Evolutionary conservation across 2,113 vertebrate species (phyloP).

Genomic region (Lasiurus borealis): DNA sequence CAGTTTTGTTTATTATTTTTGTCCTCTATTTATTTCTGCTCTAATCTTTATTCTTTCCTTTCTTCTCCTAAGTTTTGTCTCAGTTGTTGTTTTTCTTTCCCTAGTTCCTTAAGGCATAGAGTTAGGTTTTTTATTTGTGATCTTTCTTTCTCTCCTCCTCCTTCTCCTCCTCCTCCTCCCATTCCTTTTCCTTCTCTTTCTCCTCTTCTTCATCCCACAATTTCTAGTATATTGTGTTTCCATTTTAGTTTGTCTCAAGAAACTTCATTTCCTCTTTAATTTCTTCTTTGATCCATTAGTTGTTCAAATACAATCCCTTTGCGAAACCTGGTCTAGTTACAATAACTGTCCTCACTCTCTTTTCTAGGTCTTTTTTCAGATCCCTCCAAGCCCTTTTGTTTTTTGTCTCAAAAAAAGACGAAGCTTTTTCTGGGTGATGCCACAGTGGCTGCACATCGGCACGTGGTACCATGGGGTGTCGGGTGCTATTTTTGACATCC

Average conservation of each 20-base stretch:
- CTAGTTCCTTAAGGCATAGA: background rate
- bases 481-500: background rate
- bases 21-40: background rate
- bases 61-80: background rate
- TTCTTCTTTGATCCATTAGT: background rate
- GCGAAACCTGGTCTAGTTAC: background rate
- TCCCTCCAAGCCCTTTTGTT: background rate
- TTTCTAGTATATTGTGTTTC: background rate
- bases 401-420: background rate
- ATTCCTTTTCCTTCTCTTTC: no score
- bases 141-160: background rate
- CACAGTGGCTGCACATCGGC: conserved; percentile 30
- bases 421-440: conserved; percentile 26
- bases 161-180: no score
- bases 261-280: background rate
- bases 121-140: background rate
- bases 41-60: background rate
- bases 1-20: background rate
- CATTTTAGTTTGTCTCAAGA: background rate
- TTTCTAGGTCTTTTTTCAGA: background rate
- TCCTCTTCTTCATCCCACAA: background rate
- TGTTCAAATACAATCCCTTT: background rate
- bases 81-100: no score
- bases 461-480: background rate
- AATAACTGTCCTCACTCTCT: background rate